These are phyloP conservation scores for Urocynchramus pylzowi DNA, from an alignment of 2,113 vertebrate species.

Conservation along the genomic window DNA sequence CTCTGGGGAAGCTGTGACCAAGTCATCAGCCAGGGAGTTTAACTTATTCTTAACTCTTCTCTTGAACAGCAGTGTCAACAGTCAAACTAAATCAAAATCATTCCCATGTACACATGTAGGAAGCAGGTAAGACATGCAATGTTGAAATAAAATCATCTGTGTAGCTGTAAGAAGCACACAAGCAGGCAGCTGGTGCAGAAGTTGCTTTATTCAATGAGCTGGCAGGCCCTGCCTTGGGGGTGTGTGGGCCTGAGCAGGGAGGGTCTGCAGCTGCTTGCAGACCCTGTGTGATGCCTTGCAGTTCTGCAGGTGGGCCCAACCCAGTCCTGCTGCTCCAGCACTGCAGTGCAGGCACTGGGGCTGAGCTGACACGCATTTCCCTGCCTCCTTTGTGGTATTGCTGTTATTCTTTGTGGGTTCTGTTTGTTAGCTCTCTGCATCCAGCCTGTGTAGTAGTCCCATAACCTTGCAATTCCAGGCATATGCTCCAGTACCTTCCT, in stretches of 20 bases:
- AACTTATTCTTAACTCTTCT: conserved; percentile 17
- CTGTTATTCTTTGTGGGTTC: background rate
- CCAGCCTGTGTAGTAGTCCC: background rate
- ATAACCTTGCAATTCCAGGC: background rate
- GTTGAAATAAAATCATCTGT: background rate
- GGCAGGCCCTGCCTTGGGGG: background rate
- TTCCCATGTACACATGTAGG: background rate
- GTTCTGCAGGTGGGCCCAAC: background rate
- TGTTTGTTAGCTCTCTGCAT: background rate
- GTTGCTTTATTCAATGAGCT: background rate
- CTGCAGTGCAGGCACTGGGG: background rate
- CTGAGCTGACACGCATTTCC: background rate
- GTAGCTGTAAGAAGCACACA: background rate
- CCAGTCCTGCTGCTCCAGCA: background rate
- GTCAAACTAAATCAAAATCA: background rate
- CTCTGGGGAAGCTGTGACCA: conserved; percentile 30
- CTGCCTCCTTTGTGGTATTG: background rate
- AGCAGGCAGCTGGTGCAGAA: background rate
- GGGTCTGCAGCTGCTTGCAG: background rate
- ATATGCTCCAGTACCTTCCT: background rate
- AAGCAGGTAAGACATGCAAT: background rate
- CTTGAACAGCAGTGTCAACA: background rate
- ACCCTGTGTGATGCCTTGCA: background rate
- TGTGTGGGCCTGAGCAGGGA: background rate
- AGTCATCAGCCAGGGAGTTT: conserved; percentile 12